Evolutionary conservation across 2,113 vertebrate species (phyloP), one percentile per base, ranked within the genome.

Genomic region (Datnioides undecimradiatus): DNA sequence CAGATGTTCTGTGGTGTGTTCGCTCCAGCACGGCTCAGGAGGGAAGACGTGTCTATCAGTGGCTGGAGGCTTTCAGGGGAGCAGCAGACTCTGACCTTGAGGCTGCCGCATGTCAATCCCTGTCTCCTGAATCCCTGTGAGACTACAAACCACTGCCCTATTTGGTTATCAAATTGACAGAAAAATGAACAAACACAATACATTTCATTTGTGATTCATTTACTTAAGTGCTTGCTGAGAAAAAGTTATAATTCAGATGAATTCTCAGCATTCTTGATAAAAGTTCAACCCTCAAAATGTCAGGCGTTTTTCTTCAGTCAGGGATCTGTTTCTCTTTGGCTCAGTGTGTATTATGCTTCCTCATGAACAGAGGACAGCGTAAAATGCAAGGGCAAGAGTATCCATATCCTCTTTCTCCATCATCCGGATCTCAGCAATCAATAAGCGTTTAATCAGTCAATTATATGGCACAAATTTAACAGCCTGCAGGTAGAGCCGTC

Each of bases 1-100:
- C 98, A 99, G 98, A 99, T 99, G 98, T 99, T 99, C 95, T 82
- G 96, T 92, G 96, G 96, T 96, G 96, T 96, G 96, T 96, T 95
- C 91, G 93, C 96, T 95, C 95, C 95, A 94, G 95, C 96, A 95
- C 91, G 92, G 91, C 97, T 98, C 97, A 95, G 94, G 97, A 97
- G 98, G 96, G 96, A 93, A 92, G 95, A 95, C 94, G 95, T 96
- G 97, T 97, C 97, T 96, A 97, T 97, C 97, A 96, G 95, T 89
- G 90, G 93, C 93, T 92, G 88, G 78, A 90, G 88, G 85, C 85
- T 87, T 90, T 87, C 85, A 69, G 84, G 84, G 86, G 87, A 89
- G 76, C 74, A 43, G 81, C 85, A 80, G 85, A 87, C 75, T 91
- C 82, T 95, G 94, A 96, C 95, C 95, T 96, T 95, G 94, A 95